Conservation (phyloP, 1,140 invertebrate genomes). For the Anastrepha ludens region DNA sequence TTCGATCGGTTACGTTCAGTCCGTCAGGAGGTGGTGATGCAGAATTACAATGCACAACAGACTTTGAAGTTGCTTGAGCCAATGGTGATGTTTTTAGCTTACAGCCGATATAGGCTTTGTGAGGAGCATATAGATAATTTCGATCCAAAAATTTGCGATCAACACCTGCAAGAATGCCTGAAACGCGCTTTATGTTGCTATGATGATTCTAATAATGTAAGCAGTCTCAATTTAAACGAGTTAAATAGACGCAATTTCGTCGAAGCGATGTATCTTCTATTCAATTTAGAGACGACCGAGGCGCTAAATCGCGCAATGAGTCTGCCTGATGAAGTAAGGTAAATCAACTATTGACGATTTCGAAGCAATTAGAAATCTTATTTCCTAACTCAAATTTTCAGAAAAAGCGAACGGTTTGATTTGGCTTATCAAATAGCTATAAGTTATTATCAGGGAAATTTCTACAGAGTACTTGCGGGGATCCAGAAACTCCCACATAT, state of each 20-base stretch:
- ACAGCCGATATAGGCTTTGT: conserved; percentile 79
- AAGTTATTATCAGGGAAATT: conserved; percentile 75
- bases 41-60: conserved; percentile 76
- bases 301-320: conserved; percentile 74
- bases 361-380: neutral
- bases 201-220: conserved; percentile 74
- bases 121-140: conserved; percentile 75
- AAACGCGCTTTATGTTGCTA: conserved; percentile 78
- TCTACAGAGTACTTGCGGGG: conserved; percentile 72
- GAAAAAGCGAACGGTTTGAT: conserved; percentile 27
- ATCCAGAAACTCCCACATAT: conserved; percentile 75
- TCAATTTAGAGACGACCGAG: conserved; percentile 75
- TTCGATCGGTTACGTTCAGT: conserved; percentile 84
- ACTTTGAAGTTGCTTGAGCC: conserved; percentile 79
- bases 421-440: conserved; percentile 74
- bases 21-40: conserved; percentile 85
- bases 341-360: neutral
- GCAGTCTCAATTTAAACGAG: conserved; percentile 51
- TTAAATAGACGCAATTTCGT: conserved; percentile 63
- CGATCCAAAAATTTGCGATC: conserved; percentile 78
- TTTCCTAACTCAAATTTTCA: neutral
- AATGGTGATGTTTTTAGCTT: conserved; percentile 82
- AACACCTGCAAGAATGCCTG: conserved; percentile 79
- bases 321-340: conserved; percentile 61
- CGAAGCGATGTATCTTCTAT: conserved; percentile 77